Evolutionary conservation across 2,797 vertebrate species (phyloP).

Genomic region (Tokudaia muenninki): DNA sequence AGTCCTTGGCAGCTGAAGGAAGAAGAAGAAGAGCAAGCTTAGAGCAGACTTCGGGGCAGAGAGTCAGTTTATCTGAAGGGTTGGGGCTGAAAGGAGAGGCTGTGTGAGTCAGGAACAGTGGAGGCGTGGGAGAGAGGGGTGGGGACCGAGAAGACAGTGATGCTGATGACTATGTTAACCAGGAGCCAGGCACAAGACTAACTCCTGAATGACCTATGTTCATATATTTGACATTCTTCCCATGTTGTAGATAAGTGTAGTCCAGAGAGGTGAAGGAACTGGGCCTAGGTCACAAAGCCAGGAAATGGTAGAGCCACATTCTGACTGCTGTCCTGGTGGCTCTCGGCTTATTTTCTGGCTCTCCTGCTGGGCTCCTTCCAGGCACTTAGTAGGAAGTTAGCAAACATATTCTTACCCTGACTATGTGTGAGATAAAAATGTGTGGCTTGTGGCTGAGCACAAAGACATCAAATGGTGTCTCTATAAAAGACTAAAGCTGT

Average conservation of each 20-base stretch:
- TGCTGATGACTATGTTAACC: background rate
- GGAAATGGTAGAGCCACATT: background rate
- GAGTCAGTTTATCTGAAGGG: background rate
- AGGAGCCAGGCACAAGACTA: background rate
- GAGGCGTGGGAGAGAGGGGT: fast-evolving
- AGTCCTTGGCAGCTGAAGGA: background rate
- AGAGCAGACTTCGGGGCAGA: background rate
- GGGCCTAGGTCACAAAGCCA: background rate
- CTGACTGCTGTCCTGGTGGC: background rate
- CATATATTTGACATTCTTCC: background rate
- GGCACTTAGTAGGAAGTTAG: background rate
- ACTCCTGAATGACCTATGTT: background rate
- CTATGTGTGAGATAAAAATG: background rate
- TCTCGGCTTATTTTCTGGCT: background rate
- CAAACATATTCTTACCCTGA: background rate
- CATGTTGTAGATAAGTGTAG: background rate
- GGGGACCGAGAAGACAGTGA: no score
- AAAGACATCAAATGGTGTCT: background rate
- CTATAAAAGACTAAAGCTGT: background rate
- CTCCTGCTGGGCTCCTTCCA: background rate
- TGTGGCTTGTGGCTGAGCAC: background rate
- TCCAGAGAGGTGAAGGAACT: background rate
- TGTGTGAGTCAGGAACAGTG: background rate
- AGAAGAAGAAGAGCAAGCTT: background rate
- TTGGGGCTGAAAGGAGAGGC: background rate